Percentiles rank a stretch among this genome's conserved stretches.
These are phyloP conservation scores for Craniophora ligustri DNA, from an alignment of 2,888 invertebrate species.

Conservation along the genomic window DNA sequence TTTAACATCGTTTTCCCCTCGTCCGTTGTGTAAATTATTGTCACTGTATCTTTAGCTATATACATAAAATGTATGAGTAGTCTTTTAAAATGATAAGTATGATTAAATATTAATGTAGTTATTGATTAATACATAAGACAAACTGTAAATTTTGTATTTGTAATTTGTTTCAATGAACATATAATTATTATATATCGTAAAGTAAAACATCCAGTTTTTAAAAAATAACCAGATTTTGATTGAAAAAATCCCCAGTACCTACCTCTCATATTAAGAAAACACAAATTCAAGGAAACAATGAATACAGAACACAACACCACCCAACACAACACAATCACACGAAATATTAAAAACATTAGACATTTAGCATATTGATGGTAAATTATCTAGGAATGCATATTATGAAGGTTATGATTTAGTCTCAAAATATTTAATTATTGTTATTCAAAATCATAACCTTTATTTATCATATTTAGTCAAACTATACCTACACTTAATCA, in stretches of 20 bases:
- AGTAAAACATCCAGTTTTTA: slow-evolving; percentile 91
- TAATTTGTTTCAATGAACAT: slow-evolving; percentile 92
- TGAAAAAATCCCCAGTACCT: slow-evolving; percentile 36
- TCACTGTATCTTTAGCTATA: slow-evolving; percentile 81
- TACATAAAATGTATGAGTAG: slow-evolving; percentile 88
- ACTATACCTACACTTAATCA: too few species aligned
- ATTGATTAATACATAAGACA: slow-evolving; percentile 80
- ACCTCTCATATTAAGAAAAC: slow-evolving; percentile 19
- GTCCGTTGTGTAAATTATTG: slow-evolving; percentile 87
- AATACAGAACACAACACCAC: background rate
- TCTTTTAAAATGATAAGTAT: slow-evolving; percentile 89
- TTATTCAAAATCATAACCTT: background rate
- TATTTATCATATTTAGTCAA: too few species aligned
- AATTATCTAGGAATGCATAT: too few species aligned
- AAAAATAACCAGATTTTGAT: slow-evolving; percentile 85
- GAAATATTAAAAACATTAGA: too few species aligned
- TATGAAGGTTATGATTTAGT: too few species aligned
- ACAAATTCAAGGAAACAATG: background rate
- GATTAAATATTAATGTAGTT: slow-evolving; percentile 83
- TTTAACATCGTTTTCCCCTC: slow-evolving; percentile 67
- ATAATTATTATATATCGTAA: slow-evolving; percentile 92
- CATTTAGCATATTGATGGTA: too few species aligned
- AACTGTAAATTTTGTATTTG: slow-evolving; percentile 92
- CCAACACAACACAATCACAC: too few species aligned
- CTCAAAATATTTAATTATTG: too few species aligned